These are phyloP conservation scores for Halichoeres trimaculatus DNA, from an alignment of 2,113 vertebrate genomes.

Conservation along the genomic window DNA sequence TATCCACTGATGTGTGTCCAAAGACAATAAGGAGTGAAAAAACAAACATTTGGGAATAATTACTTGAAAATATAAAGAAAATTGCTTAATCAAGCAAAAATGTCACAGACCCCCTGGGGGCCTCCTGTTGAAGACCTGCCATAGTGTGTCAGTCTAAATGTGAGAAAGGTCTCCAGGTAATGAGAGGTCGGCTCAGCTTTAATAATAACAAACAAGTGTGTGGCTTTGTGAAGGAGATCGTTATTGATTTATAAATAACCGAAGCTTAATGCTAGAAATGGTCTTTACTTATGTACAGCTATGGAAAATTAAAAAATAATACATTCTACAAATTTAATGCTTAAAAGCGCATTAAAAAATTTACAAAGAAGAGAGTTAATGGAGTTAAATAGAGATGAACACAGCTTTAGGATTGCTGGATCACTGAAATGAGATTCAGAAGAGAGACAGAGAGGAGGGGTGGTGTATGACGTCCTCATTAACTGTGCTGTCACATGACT, in stretches of 20 bases:
- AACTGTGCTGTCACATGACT: not conserved
- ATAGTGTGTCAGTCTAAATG: constrained; percentile 4
- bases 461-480: constrained; percentile 15
- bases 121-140: too few relatives aligned
- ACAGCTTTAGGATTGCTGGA: not conserved
- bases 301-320: not conserved
- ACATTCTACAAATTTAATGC: constrained; percentile 31
- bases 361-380: constrained; percentile 17
- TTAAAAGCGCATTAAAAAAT: constrained; percentile 5
- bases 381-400: constrained; percentile 2
- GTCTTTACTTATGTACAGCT: constrained; percentile 1
- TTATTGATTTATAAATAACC: constrained; percentile 67
- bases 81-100: too few relatives aligned
- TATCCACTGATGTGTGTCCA: too few relatives aligned
- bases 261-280: constrained; percentile 37
- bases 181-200: constrained; percentile 61
- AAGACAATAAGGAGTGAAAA: too few relatives aligned
- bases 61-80: too few relatives aligned
- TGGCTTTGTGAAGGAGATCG: constrained; percentile 17
- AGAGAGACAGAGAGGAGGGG: not conserved
- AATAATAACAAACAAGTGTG: constrained; percentile 69
- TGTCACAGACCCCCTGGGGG: too few relatives aligned
- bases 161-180: constrained; percentile 57
- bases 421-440: constrained; percentile 22
- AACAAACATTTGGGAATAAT: too few relatives aligned